These are phyloP conservation scores for Silvanus unidentatus DNA, from an alignment of 2,888 invertebrate genomes.

Conservation along the genomic window DNA sequence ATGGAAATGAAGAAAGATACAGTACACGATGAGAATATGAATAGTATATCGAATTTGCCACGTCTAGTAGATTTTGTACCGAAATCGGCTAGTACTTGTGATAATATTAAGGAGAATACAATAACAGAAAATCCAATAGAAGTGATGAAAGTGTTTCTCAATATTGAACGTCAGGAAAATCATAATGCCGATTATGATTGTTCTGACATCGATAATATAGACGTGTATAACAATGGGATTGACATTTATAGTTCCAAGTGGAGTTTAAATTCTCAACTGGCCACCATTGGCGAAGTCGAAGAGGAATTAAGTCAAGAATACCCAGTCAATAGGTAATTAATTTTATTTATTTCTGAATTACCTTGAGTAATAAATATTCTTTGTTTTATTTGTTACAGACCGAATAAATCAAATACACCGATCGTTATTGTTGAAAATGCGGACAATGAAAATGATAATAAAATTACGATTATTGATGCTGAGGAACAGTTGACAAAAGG, in stretches of 20 bases:
- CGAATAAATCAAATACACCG: constrained; percentile 24
- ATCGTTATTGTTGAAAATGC: constrained; percentile 36
- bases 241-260: constrained; percentile 46
- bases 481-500: constrained; percentile 15
- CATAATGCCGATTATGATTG: constrained; percentile 24
- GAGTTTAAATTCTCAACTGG: constrained; percentile 57
- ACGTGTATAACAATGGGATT: constrained; percentile 25
- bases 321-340: constrained; percentile 19
- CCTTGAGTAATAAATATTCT: neutral
- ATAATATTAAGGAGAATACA: constrained; percentile 12
- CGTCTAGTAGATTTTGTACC: constrained; percentile 68
- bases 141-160: constrained; percentile 36
- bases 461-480: constrained; percentile 6
- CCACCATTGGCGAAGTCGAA: constrained; percentile 67
- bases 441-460: constrained; percentile 18
- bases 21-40: constrained; percentile 24
- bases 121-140: constrained; percentile 48
- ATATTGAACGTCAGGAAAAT: constrained; percentile 34
- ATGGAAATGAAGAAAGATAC: constrained; percentile 20
- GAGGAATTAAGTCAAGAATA: constrained; percentile 44
- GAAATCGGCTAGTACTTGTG: constrained; percentile 47
- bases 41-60: constrained; percentile 49
- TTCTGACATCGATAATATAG: constrained; percentile 21
- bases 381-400: constrained; percentile 15
- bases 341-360: neutral